Percentiles rank a stretch among this genome's conserved stretches.
phyloP scores from a whole-genome alignment of 2,888 invertebrate species.

The Kuschelorhynchus macadamiae region DNA sequence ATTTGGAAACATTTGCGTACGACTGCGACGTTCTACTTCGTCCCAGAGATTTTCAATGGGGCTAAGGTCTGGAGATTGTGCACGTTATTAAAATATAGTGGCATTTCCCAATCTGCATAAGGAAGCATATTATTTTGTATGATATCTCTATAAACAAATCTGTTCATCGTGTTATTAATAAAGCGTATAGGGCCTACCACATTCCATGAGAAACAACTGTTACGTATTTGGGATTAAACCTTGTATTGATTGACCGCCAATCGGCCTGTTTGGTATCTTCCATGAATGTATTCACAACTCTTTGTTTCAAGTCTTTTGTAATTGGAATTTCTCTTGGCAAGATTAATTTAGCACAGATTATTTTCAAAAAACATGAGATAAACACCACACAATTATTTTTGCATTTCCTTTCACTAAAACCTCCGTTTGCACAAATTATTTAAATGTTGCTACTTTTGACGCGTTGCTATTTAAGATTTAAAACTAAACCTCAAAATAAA shows the following conservation, averaged over 20 bases:
- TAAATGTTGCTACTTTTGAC: conserved; percentile 11
- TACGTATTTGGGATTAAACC: no score
- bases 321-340: conserved; percentile 7
- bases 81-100: no score
- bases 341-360: conserved; percentile 3
- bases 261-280: conserved; percentile 7
- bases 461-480: conserved; percentile 6
- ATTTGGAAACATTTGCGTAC: no score
- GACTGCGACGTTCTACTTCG: no score
- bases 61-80: no score
- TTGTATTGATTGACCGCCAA: background rate
- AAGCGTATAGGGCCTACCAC: no score
- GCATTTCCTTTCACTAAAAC: background rate
- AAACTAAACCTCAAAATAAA: conserved; percentile 15
- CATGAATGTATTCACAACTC: conserved; percentile 21
- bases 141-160: no score
- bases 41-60: no score
- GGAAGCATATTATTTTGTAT: no score
- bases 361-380: conserved; percentile 12
- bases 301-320: conserved; percentile 22
- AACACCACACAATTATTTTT: conserved; percentile 9
- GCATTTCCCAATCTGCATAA: no score
- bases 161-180: no score
- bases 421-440: conserved; percentile 11
- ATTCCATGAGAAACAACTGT: no score